These are phyloP conservation scores for Cotesia vestalis DNA, from an alignment of 1,140 invertebrate species.

Conservation along the genomic window DNA sequence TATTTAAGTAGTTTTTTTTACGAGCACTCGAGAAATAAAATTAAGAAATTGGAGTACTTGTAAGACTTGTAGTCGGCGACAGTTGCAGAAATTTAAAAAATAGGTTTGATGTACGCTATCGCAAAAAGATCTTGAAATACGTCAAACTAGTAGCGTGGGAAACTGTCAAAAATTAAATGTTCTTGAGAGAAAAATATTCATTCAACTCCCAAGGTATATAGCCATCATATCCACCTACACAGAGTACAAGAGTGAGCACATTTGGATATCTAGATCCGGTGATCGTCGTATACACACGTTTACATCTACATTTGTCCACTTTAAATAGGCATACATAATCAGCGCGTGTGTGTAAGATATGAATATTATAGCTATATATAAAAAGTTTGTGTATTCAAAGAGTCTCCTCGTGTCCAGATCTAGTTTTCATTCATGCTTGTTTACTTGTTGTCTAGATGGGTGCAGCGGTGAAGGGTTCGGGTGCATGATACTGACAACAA, in stretches of 20 bases:
- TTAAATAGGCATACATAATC: conserved; percentile 4
- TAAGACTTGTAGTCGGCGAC: no score
- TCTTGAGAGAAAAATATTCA: conserved; percentile 3
- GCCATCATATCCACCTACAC: not conserved
- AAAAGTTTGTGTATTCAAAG: not conserved
- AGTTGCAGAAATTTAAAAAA: not conserved
- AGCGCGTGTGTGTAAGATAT: not conserved
- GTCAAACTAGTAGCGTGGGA: conserved; percentile 22
- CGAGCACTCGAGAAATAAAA: no score
- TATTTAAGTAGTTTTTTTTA: no score
- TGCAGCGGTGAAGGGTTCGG: conserved; percentile 13
- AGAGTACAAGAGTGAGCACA: not conserved
- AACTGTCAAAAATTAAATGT: conserved; percentile 19
- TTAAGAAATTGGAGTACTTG: no score
- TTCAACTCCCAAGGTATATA: conserved; percentile 4
- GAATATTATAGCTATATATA: not conserved
- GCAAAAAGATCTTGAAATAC: conserved; percentile 2
- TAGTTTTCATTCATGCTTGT: conserved; percentile 38
- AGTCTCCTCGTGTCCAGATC: conserved; percentile 32
- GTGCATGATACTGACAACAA: conserved; percentile 16
- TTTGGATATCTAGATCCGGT: conserved; percentile 7
- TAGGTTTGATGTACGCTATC: not conserved
- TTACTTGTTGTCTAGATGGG: conserved; percentile 3
- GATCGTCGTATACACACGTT: conserved; percentile 16
- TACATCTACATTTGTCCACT: conserved; percentile 11